Percentiles rank a stretch among this genome's conserved stretches.
phyloP scores from a whole-genome alignment of 2,888 invertebrate genomes.

The Sthenelais limicola region DNA sequence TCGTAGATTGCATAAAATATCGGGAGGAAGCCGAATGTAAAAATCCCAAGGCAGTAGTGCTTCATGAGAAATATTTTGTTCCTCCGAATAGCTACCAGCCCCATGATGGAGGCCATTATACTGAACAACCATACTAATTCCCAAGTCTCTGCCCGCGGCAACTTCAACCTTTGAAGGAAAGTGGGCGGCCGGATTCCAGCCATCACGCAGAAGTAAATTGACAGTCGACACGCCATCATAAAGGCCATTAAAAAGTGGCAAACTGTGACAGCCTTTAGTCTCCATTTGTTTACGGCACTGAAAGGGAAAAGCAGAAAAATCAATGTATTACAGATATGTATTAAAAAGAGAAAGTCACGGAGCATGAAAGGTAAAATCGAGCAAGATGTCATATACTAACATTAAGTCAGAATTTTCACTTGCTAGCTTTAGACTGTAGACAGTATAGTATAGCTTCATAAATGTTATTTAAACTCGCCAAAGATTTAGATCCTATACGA shows the following conservation, averaged over 20 bases:
- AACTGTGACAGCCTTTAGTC: constrained; percentile 94
- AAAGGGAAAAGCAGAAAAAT: constrained; percentile 70
- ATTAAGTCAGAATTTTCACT: too few relatives aligned
- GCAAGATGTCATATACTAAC: too few relatives aligned
- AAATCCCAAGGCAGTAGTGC: constrained; percentile 79
- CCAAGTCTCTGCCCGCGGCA: constrained; percentile 93
- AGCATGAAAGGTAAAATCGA: too few relatives aligned
- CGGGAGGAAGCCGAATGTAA: constrained; percentile 85
- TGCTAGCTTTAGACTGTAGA: too few relatives aligned
- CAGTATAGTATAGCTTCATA: too few relatives aligned
- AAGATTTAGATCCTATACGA: too few relatives aligned
- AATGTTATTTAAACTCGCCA: too few relatives aligned
- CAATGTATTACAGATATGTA: neutral
- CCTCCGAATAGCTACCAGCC: constrained; percentile 86
- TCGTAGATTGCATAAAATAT: constrained; percentile 85
- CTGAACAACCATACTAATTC: constrained; percentile 94
- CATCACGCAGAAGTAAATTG: constrained; percentile 91
- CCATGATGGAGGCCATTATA: constrained; percentile 86
- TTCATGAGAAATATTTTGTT: constrained; percentile 79
- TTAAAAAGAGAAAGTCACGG: neutral
- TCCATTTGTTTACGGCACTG: constrained; percentile 96
- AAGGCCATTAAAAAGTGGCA: constrained; percentile 92
- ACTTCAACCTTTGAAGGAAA: constrained; percentile 88
- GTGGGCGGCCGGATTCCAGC: constrained; percentile 94
- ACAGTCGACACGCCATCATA: constrained; percentile 91